phyloP scores from a whole-genome alignment of 2,113 vertebrate species.

The Rattus norvegicus region GRCr8 NC_086020.1:47698001-47698500 shows the following conservation, averaged over 20 bases:
- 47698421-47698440: constrained; percentile 19
- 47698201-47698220: constrained; percentile 61
- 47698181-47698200: constrained; percentile 21
- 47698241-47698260: constrained; percentile 69
- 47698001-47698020: background rate
- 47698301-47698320: constrained; percentile 76
- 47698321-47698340: background rate
- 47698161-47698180: constrained; percentile 51
- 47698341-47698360: constrained; percentile 69
- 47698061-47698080: background rate
- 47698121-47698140: constrained; percentile 16
- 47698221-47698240: constrained; percentile 73
- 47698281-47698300: constrained; percentile 59
- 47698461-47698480: constrained; percentile 70
- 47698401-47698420: constrained; percentile 14
- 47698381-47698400: constrained; percentile 13
- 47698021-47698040: background rate
- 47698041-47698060: background rate
- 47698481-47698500: constrained; percentile 57
- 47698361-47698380: constrained; percentile 51
- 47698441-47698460: background rate
- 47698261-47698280: constrained; percentile 58
- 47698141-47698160: background rate
- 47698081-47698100: background rate
- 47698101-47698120: constrained; percentile 8